These are phyloP conservation scores for Panagrolaimus sp. DNA, from an alignment of 1,140 invertebrate species.

Conservation along the genomic window DNA sequence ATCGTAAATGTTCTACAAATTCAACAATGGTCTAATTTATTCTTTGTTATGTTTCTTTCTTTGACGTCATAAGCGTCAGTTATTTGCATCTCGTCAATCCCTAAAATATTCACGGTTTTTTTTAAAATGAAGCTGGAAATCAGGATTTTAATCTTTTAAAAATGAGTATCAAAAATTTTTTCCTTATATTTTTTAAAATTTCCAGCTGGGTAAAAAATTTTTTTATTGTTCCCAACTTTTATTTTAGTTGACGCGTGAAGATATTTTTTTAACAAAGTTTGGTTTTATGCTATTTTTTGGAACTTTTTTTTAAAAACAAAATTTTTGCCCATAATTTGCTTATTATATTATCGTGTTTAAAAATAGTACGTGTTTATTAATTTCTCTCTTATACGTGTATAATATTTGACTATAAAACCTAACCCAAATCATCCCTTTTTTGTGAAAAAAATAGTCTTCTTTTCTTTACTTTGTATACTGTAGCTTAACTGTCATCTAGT, in stretches of 20 bases:
- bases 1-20: slow-evolving; percentile 39
- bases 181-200: not conserved
- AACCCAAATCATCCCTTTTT: not conserved
- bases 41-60: not conserved
- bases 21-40: slow-evolving; percentile 3
- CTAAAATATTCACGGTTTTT: slow-evolving; percentile 1
- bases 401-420: not conserved
- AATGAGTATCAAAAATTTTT: not conserved
- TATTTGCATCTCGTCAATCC: slow-evolving; percentile 11
- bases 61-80: not conserved
- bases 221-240: not conserved
- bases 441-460: not conserved
- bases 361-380: slow-evolving; percentile 14
- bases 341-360: not conserved
- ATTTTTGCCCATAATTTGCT: not conserved
- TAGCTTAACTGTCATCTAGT: slow-evolving; percentile 7
- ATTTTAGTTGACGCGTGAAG: not conserved
- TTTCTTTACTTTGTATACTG: not conserved
- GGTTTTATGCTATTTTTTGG: too few relatives aligned
- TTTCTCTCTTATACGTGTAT: slow-evolving; percentile 5
- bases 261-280: not conserved
- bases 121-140: not conserved
- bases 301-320: slow-evolving; percentile 5
- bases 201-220: not conserved
- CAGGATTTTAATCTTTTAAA: slow-evolving; percentile 10